phyloP scores from a whole-genome alignment of 2,888 invertebrate species.

The Iphiclides podalirius region DNA sequence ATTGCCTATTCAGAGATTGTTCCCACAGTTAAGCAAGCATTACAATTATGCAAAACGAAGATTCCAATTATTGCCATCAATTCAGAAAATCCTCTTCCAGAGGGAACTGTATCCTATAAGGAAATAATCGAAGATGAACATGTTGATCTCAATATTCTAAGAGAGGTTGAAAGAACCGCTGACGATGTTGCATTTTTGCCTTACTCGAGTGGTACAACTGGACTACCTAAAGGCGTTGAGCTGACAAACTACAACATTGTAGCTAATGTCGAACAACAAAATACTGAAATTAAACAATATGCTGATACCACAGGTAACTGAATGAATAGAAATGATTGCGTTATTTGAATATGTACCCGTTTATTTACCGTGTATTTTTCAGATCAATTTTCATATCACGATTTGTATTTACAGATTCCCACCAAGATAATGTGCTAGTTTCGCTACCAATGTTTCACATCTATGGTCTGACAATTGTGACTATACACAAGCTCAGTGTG shows the following conservation, averaged over 20 bases:
- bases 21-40: conserved; percentile 62
- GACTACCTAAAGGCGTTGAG: conserved; percentile 87
- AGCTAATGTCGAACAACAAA: conserved; percentile 57
- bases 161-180: conserved; percentile 48
- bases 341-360: no score
- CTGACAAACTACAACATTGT: conserved; percentile 80
- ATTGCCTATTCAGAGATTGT: conserved; percentile 79
- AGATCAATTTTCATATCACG: no score
- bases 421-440: conserved; percentile 81
- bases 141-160: conserved; percentile 69
- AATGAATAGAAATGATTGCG: not conserved
- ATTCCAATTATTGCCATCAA: conserved; percentile 71
- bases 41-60: conserved; percentile 58
- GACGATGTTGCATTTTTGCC: conserved; percentile 84
- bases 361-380: no score
- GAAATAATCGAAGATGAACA: conserved; percentile 72
- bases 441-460: conserved; percentile 89
- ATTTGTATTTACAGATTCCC: conserved; percentile 46
- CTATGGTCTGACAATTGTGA: conserved; percentile 82
- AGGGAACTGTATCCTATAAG: conserved; percentile 78
- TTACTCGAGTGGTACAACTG: conserved; percentile 93
- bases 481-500: conserved; percentile 76
- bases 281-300: conserved; percentile 40
- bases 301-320: conserved; percentile 57
- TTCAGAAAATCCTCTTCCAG: conserved; percentile 48